A percentile compares a stretch with the other conserved stretches of the same genome.
Evolutionary conservation across 2,113 vertebrate genomes (phyloP).

Genomic region (Stigmatopora nigra): DNA sequence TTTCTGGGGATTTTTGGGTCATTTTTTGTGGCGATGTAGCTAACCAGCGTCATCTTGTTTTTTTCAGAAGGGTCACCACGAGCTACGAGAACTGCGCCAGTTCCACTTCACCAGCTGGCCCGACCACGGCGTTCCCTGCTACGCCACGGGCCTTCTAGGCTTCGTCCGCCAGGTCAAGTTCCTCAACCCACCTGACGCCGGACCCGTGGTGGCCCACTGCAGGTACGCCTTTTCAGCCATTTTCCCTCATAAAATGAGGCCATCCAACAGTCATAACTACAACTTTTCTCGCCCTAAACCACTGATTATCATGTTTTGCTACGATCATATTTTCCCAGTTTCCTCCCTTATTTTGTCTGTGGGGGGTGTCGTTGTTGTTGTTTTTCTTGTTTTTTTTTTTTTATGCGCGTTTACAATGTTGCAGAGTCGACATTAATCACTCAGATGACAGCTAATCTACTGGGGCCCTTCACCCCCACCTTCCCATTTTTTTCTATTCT

Average conservation of each 20-base stretch:
- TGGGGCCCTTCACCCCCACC: constrained; percentile 34
- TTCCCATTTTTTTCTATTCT: constrained; percentile 14
- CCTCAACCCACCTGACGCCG: constrained; percentile 88
- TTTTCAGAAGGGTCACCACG: constrained; percentile 93
- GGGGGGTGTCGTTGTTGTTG: neutral
- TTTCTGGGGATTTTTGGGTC: too few relatives aligned
- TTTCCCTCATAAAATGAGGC: too few relatives aligned
- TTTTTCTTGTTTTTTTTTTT: neutral
- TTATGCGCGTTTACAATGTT: constrained; percentile 27
- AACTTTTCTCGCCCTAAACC: too few relatives aligned
- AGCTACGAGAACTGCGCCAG: constrained; percentile 94
- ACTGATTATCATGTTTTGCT: too few relatives aligned
- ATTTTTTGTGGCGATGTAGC: too few relatives aligned
- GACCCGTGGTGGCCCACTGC: constrained; percentile 86
- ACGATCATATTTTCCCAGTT: too few relatives aligned
- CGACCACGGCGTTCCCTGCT: constrained; percentile 93
- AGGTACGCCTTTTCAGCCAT: constrained; percentile 31
- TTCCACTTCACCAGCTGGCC: constrained; percentile 99
- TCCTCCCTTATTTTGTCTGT: too few relatives aligned
- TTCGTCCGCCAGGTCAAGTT: constrained; percentile 97
- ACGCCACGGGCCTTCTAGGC: constrained; percentile 88
- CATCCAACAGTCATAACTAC: too few relatives aligned
- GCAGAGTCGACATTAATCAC: constrained; percentile 68
- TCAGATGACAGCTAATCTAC: constrained; percentile 67
- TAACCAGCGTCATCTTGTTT: constrained; percentile 4